These are phyloP conservation scores for Acipenser oxyrinchus DNA, from an alignment of 2,797 vertebrate species.

Conservation along the genomic window DNA sequence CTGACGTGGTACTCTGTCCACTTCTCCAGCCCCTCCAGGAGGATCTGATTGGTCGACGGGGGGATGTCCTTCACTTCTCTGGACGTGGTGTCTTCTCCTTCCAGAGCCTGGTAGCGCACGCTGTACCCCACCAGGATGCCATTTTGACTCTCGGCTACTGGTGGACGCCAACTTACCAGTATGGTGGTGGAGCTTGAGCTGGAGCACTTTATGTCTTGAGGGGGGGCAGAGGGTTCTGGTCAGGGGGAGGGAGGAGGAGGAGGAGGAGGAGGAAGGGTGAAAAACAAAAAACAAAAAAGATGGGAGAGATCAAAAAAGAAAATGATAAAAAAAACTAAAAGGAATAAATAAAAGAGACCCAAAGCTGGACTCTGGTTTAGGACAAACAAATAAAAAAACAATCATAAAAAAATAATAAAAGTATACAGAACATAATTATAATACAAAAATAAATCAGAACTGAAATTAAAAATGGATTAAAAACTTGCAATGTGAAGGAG, in stretches of 20 bases:
- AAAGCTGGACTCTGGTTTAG: conserved; percentile 35
- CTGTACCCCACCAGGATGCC: conserved; percentile 86
- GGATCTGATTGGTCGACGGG: conserved; percentile 69
- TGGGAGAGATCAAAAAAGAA: conserved; percentile 77
- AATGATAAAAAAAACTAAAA: conserved; percentile 66
- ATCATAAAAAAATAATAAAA: not conserved
- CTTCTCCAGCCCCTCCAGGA: conserved; percentile 85
- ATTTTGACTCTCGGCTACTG: conserved; percentile 82
- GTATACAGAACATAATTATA: no score
- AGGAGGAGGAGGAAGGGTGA: conserved; percentile 38
- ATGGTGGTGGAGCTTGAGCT: conserved; percentile 91
- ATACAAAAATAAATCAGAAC: no score
- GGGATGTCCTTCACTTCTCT: conserved; percentile 73
- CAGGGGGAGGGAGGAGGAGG: conserved; percentile 51
- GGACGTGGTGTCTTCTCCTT: conserved; percentile 65
- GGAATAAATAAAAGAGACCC: conserved; percentile 35
- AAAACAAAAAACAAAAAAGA: conserved; percentile 54
- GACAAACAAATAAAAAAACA: conserved; percentile 56
- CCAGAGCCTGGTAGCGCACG: conserved; percentile 81
- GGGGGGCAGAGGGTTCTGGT: conserved; percentile 96
- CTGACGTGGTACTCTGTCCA: conserved; percentile 90
- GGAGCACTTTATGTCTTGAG: conserved; percentile 94
- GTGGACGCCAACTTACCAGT: conserved; percentile 98
- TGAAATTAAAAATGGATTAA: no score
- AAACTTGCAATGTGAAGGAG: no score